Base-by-base conservation (phyloP, 2,888 invertebrate species). In the Empis livida region DNA sequence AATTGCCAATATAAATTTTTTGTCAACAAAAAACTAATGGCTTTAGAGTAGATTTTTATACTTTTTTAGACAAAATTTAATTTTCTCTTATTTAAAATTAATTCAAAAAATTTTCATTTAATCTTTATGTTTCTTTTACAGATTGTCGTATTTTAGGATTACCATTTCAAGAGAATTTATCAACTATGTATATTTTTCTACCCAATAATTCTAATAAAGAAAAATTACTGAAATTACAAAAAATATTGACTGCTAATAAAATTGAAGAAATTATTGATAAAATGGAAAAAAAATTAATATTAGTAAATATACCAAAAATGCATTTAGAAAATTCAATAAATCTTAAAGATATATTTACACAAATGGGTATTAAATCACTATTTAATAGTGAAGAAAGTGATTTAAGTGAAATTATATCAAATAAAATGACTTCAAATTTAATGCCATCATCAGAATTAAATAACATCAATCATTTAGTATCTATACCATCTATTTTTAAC, bases 291-390 rank as follows among this genome's bases (percentile, higher is more conserved):
- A 63, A 60, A 31, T 63, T 62, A n/a, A 66, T 72, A 20, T 72
- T 76, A 32, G 68, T 80, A 2, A 58, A 80, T 2, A 65, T 76
- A 41, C 84, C 85, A 1, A 80, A 79, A 62, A 81, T 86, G 80
- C 75, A 78, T 55, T 63, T 86, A 3, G 73, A 77, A 53, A 75
- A 71, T 42, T 73, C 72, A 0, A 57, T 74, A 5, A 71, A 74
- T 53, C 61, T 85, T 27, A 75, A 71, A 44, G 53, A 68, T 1
- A 59, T 75, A 1, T 64, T 85, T 5, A 62, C 73, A 55, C 59
- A 64, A 8, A 57, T 84, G 38, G 83, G 83, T 0, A 60, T 82
- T 0, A 61, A 62, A 6, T 71, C 78, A 0, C 64, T 85, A 46
- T 86, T 86, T 61, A 62, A 73, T 47, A 73, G 76, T 0, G 52